A percentile compares a stretch with the other conserved stretches of the same genome.
phyloP scores from a whole-genome alignment of 1,140 invertebrate species.

The Oryctes rhinoceros region DNA sequence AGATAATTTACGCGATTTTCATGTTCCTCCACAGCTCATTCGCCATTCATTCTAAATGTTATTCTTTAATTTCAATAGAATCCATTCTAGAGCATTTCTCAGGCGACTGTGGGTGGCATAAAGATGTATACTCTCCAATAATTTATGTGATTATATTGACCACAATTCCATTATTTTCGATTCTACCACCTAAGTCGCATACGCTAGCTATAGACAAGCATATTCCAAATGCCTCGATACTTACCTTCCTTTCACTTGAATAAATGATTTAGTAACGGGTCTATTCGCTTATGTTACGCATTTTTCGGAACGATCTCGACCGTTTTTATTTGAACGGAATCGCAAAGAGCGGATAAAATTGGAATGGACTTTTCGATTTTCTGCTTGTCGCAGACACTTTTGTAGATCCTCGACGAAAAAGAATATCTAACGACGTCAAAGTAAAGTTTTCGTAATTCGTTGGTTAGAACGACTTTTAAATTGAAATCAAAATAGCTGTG shows the following conservation, averaged over 20 bases:
- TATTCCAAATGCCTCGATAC: neutral
- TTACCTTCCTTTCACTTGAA: neutral
- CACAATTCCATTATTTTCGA: slow-evolving; percentile 41
- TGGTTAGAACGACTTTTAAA: neutral
- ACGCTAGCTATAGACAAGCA: neutral
- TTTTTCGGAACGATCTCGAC: neutral
- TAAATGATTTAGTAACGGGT: neutral
- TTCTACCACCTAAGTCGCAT: neutral
- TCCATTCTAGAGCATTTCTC: neutral
- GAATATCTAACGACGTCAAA: neutral
- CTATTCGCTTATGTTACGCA: neutral
- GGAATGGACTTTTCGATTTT: neutral
- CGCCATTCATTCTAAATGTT: neutral
- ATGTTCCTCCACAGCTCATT: neutral
- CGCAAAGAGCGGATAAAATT: slow-evolving; percentile 3
- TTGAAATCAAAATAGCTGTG: neutral
- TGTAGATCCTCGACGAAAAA: neutral
- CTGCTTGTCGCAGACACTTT: neutral
- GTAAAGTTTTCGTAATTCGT: neutral
- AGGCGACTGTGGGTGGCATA: slow-evolving; percentile 22
- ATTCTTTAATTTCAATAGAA: slow-evolving; percentile 16
- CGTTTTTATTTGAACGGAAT: neutral
- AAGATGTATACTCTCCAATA: neutral
- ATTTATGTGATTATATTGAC: slow-evolving; percentile 41
- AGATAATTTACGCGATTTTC: slow-evolving; percentile 4